Evolutionary conservation across 2,888 invertebrate species (phyloP).

Genomic region (Cheilosia urbana): DNA sequence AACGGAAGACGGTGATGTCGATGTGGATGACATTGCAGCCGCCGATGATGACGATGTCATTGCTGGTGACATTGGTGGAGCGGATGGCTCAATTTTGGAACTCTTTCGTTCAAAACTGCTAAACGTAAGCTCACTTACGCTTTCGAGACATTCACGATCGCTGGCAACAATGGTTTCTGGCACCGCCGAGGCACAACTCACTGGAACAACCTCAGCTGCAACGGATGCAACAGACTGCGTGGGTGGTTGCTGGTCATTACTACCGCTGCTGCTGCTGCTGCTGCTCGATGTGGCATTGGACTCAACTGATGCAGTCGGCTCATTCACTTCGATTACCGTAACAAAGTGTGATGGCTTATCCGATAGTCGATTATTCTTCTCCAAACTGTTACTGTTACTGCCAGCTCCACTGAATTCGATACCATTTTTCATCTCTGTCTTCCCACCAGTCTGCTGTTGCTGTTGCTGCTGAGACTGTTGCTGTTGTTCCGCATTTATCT

Average conservation of each 20-base stretch:
- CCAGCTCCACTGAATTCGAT: constrained; percentile 76
- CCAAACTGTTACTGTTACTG: constrained; percentile 79
- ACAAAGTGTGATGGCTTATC: constrained; percentile 87
- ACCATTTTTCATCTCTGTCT: constrained; percentile 76
- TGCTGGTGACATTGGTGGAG: constrained; percentile 82
- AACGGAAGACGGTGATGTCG: constrained; percentile 78
- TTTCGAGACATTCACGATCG: constrained; percentile 64
- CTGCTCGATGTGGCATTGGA: constrained; percentile 44
- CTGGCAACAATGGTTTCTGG: constrained; percentile 70
- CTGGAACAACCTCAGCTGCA: constrained; percentile 69
- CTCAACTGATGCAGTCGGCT: constrained; percentile 84
- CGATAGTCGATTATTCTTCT: constrained; percentile 62
- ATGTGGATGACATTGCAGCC: constrained; percentile 69
- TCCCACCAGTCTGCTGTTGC: constrained; percentile 51
- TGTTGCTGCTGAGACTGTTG: constrained; percentile 71
- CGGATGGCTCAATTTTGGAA: constrained; percentile 79
- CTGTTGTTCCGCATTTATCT: constrained; percentile 84
- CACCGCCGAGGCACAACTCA: constrained; percentile 69
- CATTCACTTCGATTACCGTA: constrained; percentile 95
- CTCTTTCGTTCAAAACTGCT: constrained; percentile 81
- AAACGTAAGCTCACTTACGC: constrained; percentile 78
- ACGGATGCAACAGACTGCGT: constrained; percentile 64
- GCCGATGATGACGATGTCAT: constrained; percentile 76
- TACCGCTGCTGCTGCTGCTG: constrained; percentile 6
- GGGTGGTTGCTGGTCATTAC: constrained; percentile 47